Conservation (phyloP, 2,888 invertebrate species). For the Drosophila leonis region DNA sequence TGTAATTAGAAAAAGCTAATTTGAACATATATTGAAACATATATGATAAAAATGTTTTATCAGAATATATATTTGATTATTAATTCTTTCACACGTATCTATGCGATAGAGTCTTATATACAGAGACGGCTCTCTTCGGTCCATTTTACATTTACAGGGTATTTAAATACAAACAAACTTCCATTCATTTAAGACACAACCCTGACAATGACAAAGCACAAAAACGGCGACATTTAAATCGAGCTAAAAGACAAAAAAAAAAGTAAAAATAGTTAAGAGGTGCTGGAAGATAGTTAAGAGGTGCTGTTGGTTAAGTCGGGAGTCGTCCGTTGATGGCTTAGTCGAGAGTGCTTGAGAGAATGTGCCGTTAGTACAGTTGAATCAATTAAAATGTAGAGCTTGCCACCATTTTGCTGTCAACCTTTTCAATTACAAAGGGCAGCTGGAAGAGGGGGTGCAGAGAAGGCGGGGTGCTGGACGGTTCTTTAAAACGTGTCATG, state of each 20-base stretch:
- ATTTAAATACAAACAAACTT: slow-evolving; percentile 20
- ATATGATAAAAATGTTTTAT: too few relatives aligned
- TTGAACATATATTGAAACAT: too few relatives aligned
- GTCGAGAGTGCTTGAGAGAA: slow-evolving; percentile 49
- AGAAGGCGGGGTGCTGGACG: background rate
- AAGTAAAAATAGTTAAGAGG: slow-evolving; percentile 22
- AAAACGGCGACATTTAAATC: slow-evolving; percentile 67
- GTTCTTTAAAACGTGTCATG: slow-evolving; percentile 69
- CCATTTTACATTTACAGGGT: slow-evolving; percentile 6
- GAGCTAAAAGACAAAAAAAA: slow-evolving; percentile 23
- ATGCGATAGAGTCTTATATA: too few relatives aligned
- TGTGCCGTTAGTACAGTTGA: slow-evolving; percentile 76
- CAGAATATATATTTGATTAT: background rate
- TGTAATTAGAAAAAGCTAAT: too few relatives aligned
- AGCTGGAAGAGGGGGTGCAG: background rate
- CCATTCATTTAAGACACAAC: slow-evolving; percentile 45
- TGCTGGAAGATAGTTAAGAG: slow-evolving; percentile 32
- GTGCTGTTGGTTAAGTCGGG: slow-evolving; percentile 6
- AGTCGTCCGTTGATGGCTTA: slow-evolving; percentile 7
- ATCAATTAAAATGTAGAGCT: slow-evolving; percentile 65
- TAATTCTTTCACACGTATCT: background rate
- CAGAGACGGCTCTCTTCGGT: background rate
- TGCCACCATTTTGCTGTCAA: slow-evolving; percentile 54
- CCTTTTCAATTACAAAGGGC: slow-evolving; percentile 52
- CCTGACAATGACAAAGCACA: slow-evolving; percentile 69